Evolutionary conservation across 2,888 invertebrate species (phyloP), one percentile per base, ranked within the genome.

Genomic region (Calliopum simillimum): DNA sequence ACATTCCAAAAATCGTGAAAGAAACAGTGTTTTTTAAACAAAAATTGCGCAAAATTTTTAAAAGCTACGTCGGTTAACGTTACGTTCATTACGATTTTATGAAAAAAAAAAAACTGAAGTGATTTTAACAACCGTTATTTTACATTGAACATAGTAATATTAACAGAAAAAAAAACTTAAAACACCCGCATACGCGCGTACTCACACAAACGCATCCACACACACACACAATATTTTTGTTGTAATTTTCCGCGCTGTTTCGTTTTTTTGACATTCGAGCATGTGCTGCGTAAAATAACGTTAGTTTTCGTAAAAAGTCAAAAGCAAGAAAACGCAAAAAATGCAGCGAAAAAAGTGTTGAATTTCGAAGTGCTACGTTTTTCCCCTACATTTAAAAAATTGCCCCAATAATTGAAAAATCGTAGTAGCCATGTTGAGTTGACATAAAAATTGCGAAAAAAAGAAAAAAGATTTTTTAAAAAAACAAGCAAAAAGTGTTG

Each of bases 221-320:
- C 41, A 13, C 44, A 19, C 58, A 19, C 33, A 47, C 4, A 25
- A 14, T 23, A n/a, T 19, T n/a, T 43, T 19, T 59, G 4, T 55
- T 14, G 14, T 14, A 41, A 33, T 19, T 6, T 43, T 25, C n/a
- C 56, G 25, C 23, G 56, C 56, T 23, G 55, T 14, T 5, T 33
- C n/a, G 55, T 14, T 5, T 33, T 33, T 43, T 23, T 72, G 70
- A 69, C 71, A 73, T 70, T 67, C 72, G 33, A 74, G 68, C 75
- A 75, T 75, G 74, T 75, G 75, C 74, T 68, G 51, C 19, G 59
- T 63, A 43, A 72, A 75, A 69, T 72, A 74, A 73, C 69, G 70
- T 71, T 72, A 53, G 33, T 64, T 70, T 65, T 59, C 69, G 44
- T 56, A 68, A 67, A 49, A 53, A 56, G 25, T 4, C 1, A 12